Base-by-base conservation (phyloP, 2,113 vertebrate genomes). In the Piliocolobus tephrosceles region DNA sequence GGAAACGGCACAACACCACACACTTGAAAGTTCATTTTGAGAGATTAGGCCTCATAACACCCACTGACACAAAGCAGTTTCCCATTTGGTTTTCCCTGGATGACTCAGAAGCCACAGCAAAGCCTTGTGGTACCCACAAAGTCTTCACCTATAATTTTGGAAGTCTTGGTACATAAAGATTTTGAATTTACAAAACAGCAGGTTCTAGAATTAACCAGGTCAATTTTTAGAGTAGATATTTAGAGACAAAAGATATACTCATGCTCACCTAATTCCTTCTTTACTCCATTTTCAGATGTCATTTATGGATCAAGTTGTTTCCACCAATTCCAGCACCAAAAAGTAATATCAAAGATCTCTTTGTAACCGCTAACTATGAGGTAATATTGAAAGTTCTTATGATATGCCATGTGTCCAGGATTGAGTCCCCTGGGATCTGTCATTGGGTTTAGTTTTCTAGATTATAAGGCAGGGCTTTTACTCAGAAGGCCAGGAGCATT, bases 241-340 rank as follows among this genome's bases (percentile, higher is more conserved):
- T 8, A 5, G 0, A 40, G 47, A 18, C 23, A 57, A 81, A n/a
- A 55, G 27, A 40, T 35, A 32, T 4, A 9, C 17, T 43, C 25
- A 12, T 6, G 8, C 27, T 90, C 57, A 88, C 11, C 43, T 86
- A 30, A 40, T 9, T 6, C 40, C 30, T 61, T 64, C 0, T 13
- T 0, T 86, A 0, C 23, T 90, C 57, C 75, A 30, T 91, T 96
- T 95, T 0, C 96, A 99, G 98, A 23, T 97, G 76, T 66, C 98
- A 84, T 0, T 0, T 98, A 0, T 98, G 98, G 98, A 92, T 66
- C 5, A 98, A 91, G 83, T 18, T 99, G 38, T 98, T 98, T 57
- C 98, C 98, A 47, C 98, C 98, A 2, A 90, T 99, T 87, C 98
- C 98, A 5, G 94, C 38, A 0, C 98, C 98, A 40, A 98, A 98